Conservation (phyloP, 2,888 invertebrate genomes). For the Lasiommata megera region DNA sequence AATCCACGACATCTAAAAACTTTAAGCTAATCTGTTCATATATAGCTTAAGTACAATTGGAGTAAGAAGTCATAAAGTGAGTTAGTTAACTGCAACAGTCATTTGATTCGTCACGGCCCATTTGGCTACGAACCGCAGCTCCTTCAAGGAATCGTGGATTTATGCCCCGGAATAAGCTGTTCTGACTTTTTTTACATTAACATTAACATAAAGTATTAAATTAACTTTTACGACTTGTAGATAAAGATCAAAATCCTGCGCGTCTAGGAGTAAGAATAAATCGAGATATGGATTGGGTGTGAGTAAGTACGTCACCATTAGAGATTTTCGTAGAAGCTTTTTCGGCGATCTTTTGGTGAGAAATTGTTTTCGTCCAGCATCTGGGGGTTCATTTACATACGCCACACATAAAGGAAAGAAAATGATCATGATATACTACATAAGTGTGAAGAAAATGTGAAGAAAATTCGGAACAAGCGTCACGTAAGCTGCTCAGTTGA, state of each 20-base stretch:
- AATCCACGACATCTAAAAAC: no score
- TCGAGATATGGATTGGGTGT: background rate
- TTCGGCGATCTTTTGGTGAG: background rate
- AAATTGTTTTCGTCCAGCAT: conserved; percentile 2
- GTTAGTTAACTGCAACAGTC: background rate
- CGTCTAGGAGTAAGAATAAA: background rate
- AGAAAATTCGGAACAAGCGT: background rate
- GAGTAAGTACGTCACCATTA: background rate
- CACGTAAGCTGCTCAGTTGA: background rate
- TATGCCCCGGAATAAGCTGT: background rate
- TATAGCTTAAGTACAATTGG: background rate
- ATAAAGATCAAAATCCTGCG: background rate
- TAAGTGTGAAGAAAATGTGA: background rate
- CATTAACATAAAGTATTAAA: background rate
- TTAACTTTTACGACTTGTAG: background rate
- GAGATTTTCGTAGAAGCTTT: background rate
- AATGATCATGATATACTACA: background rate
- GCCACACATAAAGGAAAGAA: background rate
- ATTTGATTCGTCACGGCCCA: background rate
- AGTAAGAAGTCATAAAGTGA: background rate
- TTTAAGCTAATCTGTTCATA: no score
- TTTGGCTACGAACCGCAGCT: background rate
- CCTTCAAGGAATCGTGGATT: background rate
- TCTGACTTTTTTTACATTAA: background rate
- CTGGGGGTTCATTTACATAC: background rate